These are phyloP conservation scores for Acrocyrtus sp. DNA, from an alignment of 2,888 invertebrate genomes.

Conservation along the genomic window DNA sequence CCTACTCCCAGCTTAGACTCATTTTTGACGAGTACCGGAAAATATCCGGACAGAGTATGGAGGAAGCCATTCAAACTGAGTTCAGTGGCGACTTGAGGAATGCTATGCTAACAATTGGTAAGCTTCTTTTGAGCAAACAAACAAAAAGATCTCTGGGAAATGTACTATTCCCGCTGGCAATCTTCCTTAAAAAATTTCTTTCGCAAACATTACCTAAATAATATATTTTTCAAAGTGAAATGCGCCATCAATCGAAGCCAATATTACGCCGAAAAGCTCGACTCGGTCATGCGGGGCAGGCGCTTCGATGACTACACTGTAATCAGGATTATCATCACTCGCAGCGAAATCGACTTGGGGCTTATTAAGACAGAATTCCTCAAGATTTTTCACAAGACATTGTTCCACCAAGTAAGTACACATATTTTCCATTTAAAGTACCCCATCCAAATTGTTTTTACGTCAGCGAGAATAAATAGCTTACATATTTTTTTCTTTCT, in stretches of 20 bases:
- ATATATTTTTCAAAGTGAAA: too few species aligned
- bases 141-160: too few species aligned
- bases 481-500: slow-evolving; percentile 24
- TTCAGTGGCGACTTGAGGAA: slow-evolving; percentile 73
- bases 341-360: slow-evolving; percentile 76
- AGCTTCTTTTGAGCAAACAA: too few species aligned
- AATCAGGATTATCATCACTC: slow-evolving; percentile 68
- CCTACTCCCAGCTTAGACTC: slow-evolving; percentile 76
- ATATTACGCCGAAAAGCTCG: slow-evolving; percentile 77
- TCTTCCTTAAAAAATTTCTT: too few species aligned
- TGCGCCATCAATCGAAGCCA: slow-evolving; percentile 75
- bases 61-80: slow-evolving; percentile 75
- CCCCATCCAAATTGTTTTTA: too few species aligned
- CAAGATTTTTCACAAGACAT: slow-evolving; percentile 75
- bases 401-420: slow-evolving; percentile 68
- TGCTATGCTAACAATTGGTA: slow-evolving; percentile 76
- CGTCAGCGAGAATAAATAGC: too few species aligned
- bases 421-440: background rate
- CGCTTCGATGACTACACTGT: slow-evolving; percentile 50
- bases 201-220: too few species aligned
- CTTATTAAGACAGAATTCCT: slow-evolving; percentile 78
- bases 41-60: slow-evolving; percentile 77
- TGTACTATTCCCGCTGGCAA: too few species aligned
- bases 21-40: slow-evolving; percentile 80
- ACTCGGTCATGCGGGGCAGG: slow-evolving; percentile 69